Evolutionary conservation across 2,113 vertebrate species (phyloP), one percentile per base, ranked within the genome.

Genomic region (Mirounga angustirostris): DNA sequence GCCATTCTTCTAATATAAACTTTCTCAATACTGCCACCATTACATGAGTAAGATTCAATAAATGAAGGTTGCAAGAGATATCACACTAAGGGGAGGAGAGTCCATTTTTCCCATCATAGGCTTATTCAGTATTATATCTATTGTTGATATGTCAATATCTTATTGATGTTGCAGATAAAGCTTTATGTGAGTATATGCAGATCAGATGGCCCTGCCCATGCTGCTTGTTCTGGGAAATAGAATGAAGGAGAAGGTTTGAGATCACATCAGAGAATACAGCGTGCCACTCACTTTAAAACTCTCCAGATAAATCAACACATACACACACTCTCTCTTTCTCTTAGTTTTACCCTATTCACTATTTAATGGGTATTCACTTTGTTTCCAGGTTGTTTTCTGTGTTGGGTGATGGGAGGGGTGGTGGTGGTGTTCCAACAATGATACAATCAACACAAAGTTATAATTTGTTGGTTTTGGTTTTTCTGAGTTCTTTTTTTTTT

Each of bases 141-240:
- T 58, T 30, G 67, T 54, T 91, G 26, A 63, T 81, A n/a, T 8
- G 14, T 90, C 22, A 28, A 30, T 69, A n/a, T 69, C 46, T 79
- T 76, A 56, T 69, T 89, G 21, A 58, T 88, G 30, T 12, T 69
- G 22, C 46, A 83, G 36, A 10, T 87, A 83, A 91, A 87, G 36
- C 16, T 89, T 84, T 52, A 58, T 36, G 59, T 43, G 71, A 65
- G 18, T 59, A 4, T 36, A 15, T 21, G 22, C 1, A 78, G 21
- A 22, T 9, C 36, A 74, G 33, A 85, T 40, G 50, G 24, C 14
- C 58, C 69, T 65, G 26, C 11, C 21, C 6, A 36, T 50, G 18
- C 12, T 43, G 8, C 26, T 73, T 89, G 24, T 50, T 82, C 67
- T 93, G 43, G 28, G 11, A 89, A 43, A 13, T 46, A 19, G 43